These are phyloP conservation scores for Drosophila ironensis DNA, from an alignment of 1,140 invertebrate species.

Conservation along the genomic window DNA sequence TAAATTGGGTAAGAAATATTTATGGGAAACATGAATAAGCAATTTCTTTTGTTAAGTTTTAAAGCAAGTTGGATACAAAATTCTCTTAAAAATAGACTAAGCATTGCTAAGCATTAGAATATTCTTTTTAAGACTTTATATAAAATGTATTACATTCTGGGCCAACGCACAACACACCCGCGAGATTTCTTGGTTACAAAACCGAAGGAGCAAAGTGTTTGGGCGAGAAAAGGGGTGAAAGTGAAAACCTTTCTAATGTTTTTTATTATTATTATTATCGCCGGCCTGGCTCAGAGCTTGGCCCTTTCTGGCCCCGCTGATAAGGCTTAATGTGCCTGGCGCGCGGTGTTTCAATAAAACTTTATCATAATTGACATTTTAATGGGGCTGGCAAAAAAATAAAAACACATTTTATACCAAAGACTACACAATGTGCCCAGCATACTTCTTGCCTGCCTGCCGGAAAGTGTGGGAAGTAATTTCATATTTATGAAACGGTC, in stretches of 20 bases:
- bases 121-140: background rate
- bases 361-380: slow-evolving; percentile 81
- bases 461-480: slow-evolving; percentile 42
- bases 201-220: slow-evolving; percentile 1
- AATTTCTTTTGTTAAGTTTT: too few relatives aligned
- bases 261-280: slow-evolving; percentile 77
- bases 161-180: background rate
- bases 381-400: slow-evolving; percentile 55
- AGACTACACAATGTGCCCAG: slow-evolving; percentile 20
- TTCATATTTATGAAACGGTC: slow-evolving; percentile 66
- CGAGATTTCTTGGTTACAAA: background rate
- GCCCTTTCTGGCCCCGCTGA: slow-evolving; percentile 46
- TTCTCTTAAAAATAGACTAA: too few relatives aligned
- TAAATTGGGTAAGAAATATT: too few relatives aligned
- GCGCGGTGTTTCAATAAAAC: slow-evolving; percentile 75
- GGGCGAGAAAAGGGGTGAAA: slow-evolving; percentile 74
- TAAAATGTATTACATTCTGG: background rate
- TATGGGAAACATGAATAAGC: too few relatives aligned
- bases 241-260: slow-evolving; percentile 59
- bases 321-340: slow-evolving; percentile 65
- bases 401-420: slow-evolving; percentile 12
- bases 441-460: slow-evolving; percentile 27
- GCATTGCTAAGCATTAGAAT: too few relatives aligned
- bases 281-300: slow-evolving; percentile 10
- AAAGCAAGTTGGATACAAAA: background rate